Evolutionary conservation across 2,888 invertebrate species (phyloP).

Genomic region (Lycophotia porphyrea): DNA sequence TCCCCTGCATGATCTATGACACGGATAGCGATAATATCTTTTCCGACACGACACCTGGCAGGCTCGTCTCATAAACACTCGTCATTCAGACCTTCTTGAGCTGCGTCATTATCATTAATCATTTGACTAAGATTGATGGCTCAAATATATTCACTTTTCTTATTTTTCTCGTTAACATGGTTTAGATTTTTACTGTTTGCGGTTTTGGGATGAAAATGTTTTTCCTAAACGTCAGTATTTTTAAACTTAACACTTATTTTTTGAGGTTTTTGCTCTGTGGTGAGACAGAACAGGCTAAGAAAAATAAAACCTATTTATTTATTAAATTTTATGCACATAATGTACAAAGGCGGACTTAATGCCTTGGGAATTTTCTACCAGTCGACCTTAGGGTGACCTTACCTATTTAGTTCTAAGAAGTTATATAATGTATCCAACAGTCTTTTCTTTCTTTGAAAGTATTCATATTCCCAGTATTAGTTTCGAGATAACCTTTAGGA

Average conservation of each 20-base stretch:
- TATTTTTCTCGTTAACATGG: conserved; percentile 58
- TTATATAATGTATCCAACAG: neutral
- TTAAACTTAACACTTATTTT: neutral
- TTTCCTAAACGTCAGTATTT: neutral
- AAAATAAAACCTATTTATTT: neutral
- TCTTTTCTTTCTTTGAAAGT: neutral
- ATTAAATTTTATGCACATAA: too few species aligned
- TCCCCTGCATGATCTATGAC: conserved; percentile 28
- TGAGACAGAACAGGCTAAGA: neutral
- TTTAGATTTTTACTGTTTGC: conserved; percentile 43
- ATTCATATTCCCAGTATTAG: neutral
- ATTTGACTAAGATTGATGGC: conserved; percentile 72
- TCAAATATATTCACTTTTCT: conserved; percentile 66
- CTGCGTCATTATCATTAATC: conserved; percentile 71
- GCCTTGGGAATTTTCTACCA: too few species aligned
- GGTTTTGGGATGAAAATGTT: conserved; percentile 4
- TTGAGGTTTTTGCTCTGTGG: neutral
- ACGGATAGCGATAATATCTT: conserved; percentile 32
- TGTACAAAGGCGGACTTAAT: too few species aligned
- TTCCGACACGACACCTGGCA: conserved; percentile 49
- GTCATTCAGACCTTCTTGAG: conserved; percentile 61
- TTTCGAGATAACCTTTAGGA: neutral
- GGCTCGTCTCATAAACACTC: conserved; percentile 61
- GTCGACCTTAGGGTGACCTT: too few species aligned
- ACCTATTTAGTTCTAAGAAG: neutral